Conservation (phyloP, 2,888 invertebrate genomes). For the Ceratothoa steindachneri region DNA sequence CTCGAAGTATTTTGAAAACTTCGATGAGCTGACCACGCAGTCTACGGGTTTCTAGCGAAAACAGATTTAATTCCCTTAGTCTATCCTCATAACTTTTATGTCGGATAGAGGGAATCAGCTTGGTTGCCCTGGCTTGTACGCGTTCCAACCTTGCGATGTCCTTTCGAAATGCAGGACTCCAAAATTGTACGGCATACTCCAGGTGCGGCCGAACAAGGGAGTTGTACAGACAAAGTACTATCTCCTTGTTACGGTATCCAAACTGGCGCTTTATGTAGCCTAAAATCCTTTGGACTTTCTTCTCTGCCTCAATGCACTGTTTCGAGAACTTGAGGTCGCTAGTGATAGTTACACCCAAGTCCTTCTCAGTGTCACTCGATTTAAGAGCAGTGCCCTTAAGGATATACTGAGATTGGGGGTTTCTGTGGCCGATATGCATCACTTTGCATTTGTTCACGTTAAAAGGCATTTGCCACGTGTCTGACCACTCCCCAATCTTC, state of each 20-base stretch:
- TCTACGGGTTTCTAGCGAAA: background rate
- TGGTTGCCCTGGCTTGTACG: background rate
- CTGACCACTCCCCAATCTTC: no score
- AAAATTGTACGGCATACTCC: background rate
- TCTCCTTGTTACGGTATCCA: background rate
- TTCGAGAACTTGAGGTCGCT: background rate
- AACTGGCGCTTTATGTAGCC: background rate
- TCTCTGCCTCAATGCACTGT: background rate
- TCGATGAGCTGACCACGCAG: background rate
- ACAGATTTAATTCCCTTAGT: background rate
- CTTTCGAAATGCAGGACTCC: background rate
- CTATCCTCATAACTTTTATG: background rate
- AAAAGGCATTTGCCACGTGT: no score
- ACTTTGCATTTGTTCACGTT: no score
- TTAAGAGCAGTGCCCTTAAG: no score
- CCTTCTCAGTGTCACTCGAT: no score
- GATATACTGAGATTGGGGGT: no score
- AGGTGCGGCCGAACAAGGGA: slow-evolving; percentile 6
- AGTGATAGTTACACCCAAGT: background rate
- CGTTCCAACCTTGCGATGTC: slow-evolving; percentile 6
- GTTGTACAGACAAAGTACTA: background rate
- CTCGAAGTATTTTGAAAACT: background rate
- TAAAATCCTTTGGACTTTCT: background rate
- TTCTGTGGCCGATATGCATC: no score
- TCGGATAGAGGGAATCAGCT: background rate